These are phyloP conservation scores for Dolichotis patagonum DNA, from an alignment of 2,113 vertebrate genomes.

Conservation along the genomic window DNA sequence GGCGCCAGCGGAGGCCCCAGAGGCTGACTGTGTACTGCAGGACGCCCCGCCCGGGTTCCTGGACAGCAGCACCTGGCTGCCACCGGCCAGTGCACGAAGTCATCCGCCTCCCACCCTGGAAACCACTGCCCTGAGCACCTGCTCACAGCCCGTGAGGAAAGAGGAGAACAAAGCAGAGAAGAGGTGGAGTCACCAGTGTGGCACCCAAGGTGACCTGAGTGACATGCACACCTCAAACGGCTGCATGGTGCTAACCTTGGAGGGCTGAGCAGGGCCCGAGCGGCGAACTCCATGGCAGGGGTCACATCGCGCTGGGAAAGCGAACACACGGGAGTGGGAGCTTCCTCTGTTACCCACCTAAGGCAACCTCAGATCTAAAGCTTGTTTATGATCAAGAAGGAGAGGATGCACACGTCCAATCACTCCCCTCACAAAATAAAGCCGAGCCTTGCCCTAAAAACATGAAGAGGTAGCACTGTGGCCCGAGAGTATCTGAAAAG, in stretches of 20 bases:
- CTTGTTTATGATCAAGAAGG: not conserved
- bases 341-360: not conserved
- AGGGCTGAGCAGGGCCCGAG: not conserved
- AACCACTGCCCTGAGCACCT: not conserved
- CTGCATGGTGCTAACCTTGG: too few species aligned
- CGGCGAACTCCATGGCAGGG: too few species aligned
- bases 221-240: too few species aligned
- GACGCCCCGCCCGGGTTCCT: not conserved
- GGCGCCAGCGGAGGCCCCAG: not conserved
- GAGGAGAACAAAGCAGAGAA: not conserved
- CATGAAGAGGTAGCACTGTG: fast-evolving
- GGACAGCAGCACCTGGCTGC: not conserved
- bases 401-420: not conserved
- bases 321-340: not conserved
- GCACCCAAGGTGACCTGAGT: too few species aligned
- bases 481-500: not conserved
- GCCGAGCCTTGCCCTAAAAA: fast-evolving
- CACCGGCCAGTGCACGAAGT: not conserved
- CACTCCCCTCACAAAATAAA: not conserved
- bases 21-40: not conserved
- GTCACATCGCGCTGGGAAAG: not conserved
- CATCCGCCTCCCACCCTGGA: not conserved
- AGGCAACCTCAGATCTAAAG: not conserved
- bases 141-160: not conserved
- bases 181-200: not conserved